Conservation (phyloP, 2,888 invertebrate species). For the Ornithoptera alexandrae region DNA sequence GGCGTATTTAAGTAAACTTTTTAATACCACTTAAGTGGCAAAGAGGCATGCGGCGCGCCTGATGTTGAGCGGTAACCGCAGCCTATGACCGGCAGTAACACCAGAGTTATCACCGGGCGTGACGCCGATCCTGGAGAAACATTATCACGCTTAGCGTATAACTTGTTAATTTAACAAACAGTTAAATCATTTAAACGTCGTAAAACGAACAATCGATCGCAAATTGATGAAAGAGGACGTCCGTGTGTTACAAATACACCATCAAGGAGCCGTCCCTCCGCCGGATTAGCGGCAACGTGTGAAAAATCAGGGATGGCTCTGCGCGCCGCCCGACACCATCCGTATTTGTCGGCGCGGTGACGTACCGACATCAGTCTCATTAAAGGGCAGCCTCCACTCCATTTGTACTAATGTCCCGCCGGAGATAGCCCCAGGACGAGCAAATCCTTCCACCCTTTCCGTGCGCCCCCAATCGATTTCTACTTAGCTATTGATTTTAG, state of each 20-base stretch:
- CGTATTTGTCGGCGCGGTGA: slow-evolving; percentile 54
- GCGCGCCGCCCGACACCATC: slow-evolving; percentile 43
- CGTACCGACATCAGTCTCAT: slow-evolving; percentile 64
- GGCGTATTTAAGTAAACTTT: no score
- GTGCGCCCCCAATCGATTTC: slow-evolving; percentile 9
- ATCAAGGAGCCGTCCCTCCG: slow-evolving; percentile 30
- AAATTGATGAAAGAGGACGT: neutral
- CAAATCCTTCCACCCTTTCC: slow-evolving; percentile 35
- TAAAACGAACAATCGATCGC: no score
- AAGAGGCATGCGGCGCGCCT: no score
- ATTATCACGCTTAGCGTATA: no score
- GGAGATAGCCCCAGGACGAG: slow-evolving; percentile 41
- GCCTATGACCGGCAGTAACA: no score
- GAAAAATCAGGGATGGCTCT: slow-evolving; percentile 47
- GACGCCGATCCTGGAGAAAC: no score
- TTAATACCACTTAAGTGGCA: no score
- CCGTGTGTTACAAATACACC: slow-evolving; percentile 34
- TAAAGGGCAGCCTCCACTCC: slow-evolving; percentile 50
- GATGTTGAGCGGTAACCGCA: no score
- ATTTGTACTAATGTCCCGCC: slow-evolving; percentile 64
- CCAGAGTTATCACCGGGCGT: no score
- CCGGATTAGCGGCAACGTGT: slow-evolving; percentile 42
- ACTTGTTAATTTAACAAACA: no score
- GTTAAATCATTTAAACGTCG: no score
- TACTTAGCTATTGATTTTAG: slow-evolving; percentile 1